phyloP scores from a whole-genome alignment of 2,888 invertebrate genomes.

The Proisotoma minuta region DNA sequence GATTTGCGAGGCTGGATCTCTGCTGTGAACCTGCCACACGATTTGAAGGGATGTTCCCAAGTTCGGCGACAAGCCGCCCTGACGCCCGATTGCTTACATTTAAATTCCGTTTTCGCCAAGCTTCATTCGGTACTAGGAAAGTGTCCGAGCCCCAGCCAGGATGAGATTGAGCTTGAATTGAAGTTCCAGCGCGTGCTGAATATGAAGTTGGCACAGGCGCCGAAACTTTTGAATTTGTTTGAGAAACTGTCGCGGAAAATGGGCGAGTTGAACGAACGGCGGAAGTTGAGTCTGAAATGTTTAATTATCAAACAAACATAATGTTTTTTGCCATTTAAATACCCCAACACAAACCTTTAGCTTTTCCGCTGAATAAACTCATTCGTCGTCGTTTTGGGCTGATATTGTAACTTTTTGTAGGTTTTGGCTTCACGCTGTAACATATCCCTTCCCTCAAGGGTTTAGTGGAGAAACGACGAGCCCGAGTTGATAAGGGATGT shows the following conservation, averaged over 20 bases:
- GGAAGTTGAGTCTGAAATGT: too few species aligned
- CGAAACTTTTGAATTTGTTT: too few species aligned
- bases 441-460: too few species aligned
- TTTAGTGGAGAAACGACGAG: background rate
- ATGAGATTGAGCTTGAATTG: background rate
- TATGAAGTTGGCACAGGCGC: background rate
- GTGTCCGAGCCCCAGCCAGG: background rate
- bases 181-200: background rate
- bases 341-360: background rate
- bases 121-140: background rate
- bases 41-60: too few species aligned
- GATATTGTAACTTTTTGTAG: slow-evolving; percentile 22
- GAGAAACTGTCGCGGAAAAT: too few species aligned
- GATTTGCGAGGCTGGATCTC: too few species aligned
- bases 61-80: too few species aligned
- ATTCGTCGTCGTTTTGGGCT: slow-evolving; percentile 35
- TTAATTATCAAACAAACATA: too few species aligned
- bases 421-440: slow-evolving; percentile 33
- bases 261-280: too few species aligned
- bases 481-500: background rate
- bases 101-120: too few species aligned
- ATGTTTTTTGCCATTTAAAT: background rate
- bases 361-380: slow-evolving; percentile 27
- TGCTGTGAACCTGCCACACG: too few species aligned
- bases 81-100: too few species aligned